Base-by-base conservation (phyloP, 2,113 vertebrate genomes). In the Leptocoma aspasia region DNA sequence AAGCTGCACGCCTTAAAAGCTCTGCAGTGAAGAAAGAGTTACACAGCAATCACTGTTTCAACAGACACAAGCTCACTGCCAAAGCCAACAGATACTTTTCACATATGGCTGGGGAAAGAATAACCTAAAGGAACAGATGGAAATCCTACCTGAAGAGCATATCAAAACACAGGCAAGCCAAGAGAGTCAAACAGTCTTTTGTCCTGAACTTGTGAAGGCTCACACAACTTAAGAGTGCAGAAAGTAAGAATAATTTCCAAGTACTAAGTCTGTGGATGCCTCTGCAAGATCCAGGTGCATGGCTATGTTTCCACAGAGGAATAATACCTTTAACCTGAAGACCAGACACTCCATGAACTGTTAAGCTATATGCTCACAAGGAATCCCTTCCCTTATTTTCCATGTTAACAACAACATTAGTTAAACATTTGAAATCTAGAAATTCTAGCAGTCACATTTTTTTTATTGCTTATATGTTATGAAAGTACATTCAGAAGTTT, bases 21-120 rank as follows among this genome's bases (percentile, higher is more conserved):
- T 89, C 77, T 44, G 35, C 54, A 65, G 73, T 44, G 60, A 77
- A 85, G 56, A 73, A 95, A 95, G 79, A 95, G 64, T 81, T 76
- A 86, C 6, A 57, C 41, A 80, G 60, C 69, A 92, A 93, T 83
- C 87, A 49, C 47, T n/a, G 50, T 78, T 92, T 84, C 63, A 94
- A 88, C 84, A 94, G 95, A 85, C 63, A 84, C 44, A 71, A 92
- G 35, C 89, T 96, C 44, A 23, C 73, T 94, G 90, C 83, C 81
- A 91, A 94, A 85, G 63, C 52, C 39, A 95, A 52, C 90, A 92
- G 89, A 82, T 31, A 94, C 30, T 75, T 76, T 78, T 86, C 71
- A 90, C 87, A 96, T 96, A 96, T 91, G 91, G 76, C 15, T 95
- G 47, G 53, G 75, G 59, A 78, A 94, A 90, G 90, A 89, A 91